Conservation (phyloP, 2,888 invertebrate genomes). For the Macaria liturata region DNA sequence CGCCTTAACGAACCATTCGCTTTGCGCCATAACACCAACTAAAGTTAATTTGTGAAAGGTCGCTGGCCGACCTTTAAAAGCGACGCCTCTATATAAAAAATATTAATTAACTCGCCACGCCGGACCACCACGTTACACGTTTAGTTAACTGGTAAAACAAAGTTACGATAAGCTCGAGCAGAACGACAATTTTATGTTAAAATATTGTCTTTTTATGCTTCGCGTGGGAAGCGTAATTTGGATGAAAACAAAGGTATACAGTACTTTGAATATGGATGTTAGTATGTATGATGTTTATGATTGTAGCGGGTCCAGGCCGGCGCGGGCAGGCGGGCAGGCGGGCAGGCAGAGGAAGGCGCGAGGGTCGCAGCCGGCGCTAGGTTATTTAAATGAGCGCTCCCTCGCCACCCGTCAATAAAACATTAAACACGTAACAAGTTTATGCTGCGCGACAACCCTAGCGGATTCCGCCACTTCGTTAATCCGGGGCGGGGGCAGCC, state of each 20-base stretch:
- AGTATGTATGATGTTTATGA: slow-evolving; percentile 1
- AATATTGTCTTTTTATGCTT: slow-evolving; percentile 34
- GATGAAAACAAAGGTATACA: slow-evolving; percentile 13
- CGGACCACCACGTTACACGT: slow-evolving; percentile 38
- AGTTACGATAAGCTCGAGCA: slow-evolving; percentile 31
- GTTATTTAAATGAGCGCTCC: slow-evolving; percentile 79
- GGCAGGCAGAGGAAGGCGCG: slow-evolving; percentile 7
- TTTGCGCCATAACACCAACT: slow-evolving; percentile 60
- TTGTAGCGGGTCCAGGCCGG: slow-evolving; percentile 6
- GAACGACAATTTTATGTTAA: slow-evolving; percentile 33
- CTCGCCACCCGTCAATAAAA: slow-evolving; percentile 82
- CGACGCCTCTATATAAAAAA: slow-evolving; percentile 39
- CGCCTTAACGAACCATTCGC: slow-evolving; percentile 66
- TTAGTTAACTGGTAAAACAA: slow-evolving; percentile 34
- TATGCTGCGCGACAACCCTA: slow-evolving; percentile 82
- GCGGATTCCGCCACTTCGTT: slow-evolving; percentile 83
- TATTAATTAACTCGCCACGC: slow-evolving; percentile 29
- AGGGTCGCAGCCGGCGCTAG: slow-evolving; percentile 54
- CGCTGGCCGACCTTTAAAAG: slow-evolving; percentile 51
- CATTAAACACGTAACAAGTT: slow-evolving; percentile 84
- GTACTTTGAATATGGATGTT: not conserved
- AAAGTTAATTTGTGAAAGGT: slow-evolving; percentile 65
- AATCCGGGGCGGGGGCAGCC: slow-evolving; percentile 83
- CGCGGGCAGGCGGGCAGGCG: not conserved
- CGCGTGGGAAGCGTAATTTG: slow-evolving; percentile 30